Conservation (phyloP, 2,113 vertebrate genomes). For the Pelusios castaneus region DNA sequence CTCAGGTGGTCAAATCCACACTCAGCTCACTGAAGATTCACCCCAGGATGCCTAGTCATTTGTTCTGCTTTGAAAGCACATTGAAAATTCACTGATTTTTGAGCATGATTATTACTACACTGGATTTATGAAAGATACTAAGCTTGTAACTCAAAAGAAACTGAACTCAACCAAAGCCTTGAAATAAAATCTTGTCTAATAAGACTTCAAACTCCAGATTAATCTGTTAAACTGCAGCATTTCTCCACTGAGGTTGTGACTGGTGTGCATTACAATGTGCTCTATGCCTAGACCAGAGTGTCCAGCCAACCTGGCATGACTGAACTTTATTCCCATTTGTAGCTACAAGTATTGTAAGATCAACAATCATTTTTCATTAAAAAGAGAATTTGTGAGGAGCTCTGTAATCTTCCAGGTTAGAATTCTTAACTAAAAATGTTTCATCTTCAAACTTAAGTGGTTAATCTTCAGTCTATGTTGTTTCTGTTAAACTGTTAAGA, state of each 20-base stretch:
- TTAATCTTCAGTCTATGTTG: not conserved
- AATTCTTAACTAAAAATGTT: not conserved
- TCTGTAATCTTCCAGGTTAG: not conserved
- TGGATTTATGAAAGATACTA: slow-evolving; percentile 8
- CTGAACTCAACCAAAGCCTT: slow-evolving; percentile 28
- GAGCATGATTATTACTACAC: slow-evolving; percentile 29
- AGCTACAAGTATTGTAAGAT: not conserved
- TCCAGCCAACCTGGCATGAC: not conserved
- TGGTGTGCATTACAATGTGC: slow-evolving; percentile 12
- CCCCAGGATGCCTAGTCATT: slow-evolving; percentile 54
- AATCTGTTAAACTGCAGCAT: slow-evolving; percentile 40
- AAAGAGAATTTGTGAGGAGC: not conserved
- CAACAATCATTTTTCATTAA: not conserved
- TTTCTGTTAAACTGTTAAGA: not conserved
- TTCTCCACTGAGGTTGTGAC: not conserved
- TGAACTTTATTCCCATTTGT: not conserved
- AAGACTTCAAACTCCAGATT: slow-evolving; percentile 32
- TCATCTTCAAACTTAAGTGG: not conserved
- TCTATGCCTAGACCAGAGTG: not conserved
- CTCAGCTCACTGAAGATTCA: slow-evolving; percentile 20
- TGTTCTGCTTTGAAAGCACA: slow-evolving; percentile 51
- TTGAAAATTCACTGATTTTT: slow-evolving; percentile 51
- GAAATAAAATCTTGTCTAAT: slow-evolving; percentile 52
- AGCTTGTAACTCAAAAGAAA: slow-evolving; percentile 36
- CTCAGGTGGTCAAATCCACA: slow-evolving; percentile 51